Evolutionary conservation across 2,797 vertebrate genomes (phyloP).

Genomic region (Siniperca obscura): DNA sequence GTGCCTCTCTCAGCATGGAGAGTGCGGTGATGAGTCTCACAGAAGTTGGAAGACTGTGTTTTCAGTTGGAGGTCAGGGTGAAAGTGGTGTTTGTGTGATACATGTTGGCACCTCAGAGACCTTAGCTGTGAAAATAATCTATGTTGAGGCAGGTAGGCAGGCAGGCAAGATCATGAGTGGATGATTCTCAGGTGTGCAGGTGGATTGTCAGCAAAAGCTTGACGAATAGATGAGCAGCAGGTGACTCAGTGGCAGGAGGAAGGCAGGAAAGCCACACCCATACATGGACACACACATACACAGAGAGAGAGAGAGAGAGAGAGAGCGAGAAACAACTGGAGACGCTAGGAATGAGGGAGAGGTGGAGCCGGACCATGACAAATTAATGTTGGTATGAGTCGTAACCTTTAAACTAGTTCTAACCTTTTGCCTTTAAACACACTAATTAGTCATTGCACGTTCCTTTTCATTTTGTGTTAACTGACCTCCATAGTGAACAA

Average conservation of each 20-base stretch:
- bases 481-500: background rate
- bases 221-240: no score
- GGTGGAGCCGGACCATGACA: no score
- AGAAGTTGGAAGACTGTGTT: constrained; percentile 53
- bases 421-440: background rate
- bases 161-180: no score
- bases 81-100: constrained; percentile 42
- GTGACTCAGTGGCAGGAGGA: no score
- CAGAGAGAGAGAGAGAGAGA: no score
- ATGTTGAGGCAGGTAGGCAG: constrained; percentile 8
- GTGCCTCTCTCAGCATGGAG: background rate
- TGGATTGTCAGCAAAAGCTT: no score
- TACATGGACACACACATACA: no score
- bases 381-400: background rate
- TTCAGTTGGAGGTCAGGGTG: constrained; percentile 51
- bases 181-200: no score
- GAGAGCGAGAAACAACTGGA: no score
- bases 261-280: no score
- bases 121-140: constrained; percentile 52
- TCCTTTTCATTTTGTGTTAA: constrained; percentile 13
- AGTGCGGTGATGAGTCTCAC: constrained; percentile 28
- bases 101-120: constrained; percentile 45
- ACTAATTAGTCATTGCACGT: background rate
- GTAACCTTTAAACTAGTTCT: background rate
- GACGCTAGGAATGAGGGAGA: no score